phyloP scores from a whole-genome alignment of 2,797 vertebrate species.

The Coreius guichenoti region DNA sequence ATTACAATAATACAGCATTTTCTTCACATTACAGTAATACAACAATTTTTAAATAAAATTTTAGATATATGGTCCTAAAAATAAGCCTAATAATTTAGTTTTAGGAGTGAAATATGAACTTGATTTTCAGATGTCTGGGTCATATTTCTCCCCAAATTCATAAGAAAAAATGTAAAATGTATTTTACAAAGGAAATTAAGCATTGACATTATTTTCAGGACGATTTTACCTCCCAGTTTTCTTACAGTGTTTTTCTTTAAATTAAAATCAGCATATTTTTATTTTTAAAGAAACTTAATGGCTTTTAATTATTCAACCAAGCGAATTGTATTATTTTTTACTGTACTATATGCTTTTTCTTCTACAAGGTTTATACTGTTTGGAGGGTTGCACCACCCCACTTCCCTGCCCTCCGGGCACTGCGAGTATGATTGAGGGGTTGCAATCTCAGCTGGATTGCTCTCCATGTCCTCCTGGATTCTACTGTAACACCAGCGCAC shows the following conservation, averaged over 20 bases:
- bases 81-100: background rate
- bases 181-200: background rate
- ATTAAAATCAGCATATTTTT: background rate
- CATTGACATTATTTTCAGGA: background rate
- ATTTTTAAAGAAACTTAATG: background rate
- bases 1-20: background rate
- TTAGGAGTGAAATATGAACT: background rate
- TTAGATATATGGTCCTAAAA: background rate
- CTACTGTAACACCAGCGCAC: constrained; percentile 78
- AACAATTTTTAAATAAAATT: no score
- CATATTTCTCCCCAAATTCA: background rate
- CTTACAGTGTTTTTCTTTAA: background rate
- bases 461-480: constrained; percentile 79
- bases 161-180: background rate
- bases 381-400: constrained; percentile 69
- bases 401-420: constrained; percentile 74
- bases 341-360: background rate
- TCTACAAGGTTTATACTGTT: constrained; percentile 78
- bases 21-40: background rate
- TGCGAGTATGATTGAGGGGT: constrained; percentile 66
- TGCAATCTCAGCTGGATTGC: constrained; percentile 71
- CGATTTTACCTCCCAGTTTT: background rate
- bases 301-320: background rate
- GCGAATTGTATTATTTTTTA: background rate
- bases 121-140: background rate